phyloP scores from a whole-genome alignment of 1,140 invertebrate species.

The Caerostris darwini region DNA sequence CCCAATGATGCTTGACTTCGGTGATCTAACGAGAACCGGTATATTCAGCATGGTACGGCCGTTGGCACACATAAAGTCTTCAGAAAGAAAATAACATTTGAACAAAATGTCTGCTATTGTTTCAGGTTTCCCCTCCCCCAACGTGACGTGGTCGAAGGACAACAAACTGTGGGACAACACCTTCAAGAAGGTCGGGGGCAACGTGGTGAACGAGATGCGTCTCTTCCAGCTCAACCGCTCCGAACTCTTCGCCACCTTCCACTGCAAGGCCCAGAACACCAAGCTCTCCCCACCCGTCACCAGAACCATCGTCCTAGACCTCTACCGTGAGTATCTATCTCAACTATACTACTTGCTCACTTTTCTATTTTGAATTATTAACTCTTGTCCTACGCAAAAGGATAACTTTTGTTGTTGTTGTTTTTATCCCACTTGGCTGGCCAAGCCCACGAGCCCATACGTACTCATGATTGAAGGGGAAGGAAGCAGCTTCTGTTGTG shows the following conservation, averaged over 20 bases:
- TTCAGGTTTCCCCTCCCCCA: conserved; percentile 79
- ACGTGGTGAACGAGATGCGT: conserved; percentile 84
- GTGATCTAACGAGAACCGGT: too few species aligned
- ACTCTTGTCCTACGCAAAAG: too few species aligned
- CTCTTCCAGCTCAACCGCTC: conserved; percentile 88
- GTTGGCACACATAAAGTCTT: too few species aligned
- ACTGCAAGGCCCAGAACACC: conserved; percentile 92
- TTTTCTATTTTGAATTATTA: neutral
- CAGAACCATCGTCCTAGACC: conserved; percentile 88
- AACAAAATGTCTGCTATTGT: too few species aligned
- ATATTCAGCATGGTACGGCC: too few species aligned
- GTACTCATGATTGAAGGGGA: too few species aligned
- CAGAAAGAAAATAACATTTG: too few species aligned
- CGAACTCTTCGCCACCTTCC: conserved; percentile 91
- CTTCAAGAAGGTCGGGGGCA: conserved; percentile 62
- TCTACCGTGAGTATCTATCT: conserved; percentile 87
- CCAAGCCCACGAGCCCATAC: too few species aligned
- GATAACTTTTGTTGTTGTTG: too few species aligned
- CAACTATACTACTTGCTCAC: neutral
- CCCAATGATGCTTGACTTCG: too few species aligned
- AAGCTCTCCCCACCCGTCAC: conserved; percentile 89
- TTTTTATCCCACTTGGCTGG: too few species aligned
- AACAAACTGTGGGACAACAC: conserved; percentile 79
- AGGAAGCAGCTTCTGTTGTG: too few species aligned
- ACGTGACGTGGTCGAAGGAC: conserved; percentile 80